Percentiles rank a stretch among this genome's conserved stretches.
Conservation (phyloP, 2,113 vertebrate genomes). For the Agelaius phoeniceus region DNA sequence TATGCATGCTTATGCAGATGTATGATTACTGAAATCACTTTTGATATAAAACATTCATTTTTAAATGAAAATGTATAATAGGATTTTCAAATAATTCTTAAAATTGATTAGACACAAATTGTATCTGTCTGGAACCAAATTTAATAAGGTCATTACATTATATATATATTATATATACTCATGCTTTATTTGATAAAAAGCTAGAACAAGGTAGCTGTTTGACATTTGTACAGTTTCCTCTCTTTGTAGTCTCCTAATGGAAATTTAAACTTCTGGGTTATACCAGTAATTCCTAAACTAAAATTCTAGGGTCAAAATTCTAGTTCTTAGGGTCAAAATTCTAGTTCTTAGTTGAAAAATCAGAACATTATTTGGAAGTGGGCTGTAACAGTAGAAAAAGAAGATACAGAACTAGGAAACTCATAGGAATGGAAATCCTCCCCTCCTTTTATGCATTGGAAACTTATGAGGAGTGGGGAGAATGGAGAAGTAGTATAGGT, state of each 20-base stretch:
- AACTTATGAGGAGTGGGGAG: not conserved
- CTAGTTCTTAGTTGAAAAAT: not conserved
- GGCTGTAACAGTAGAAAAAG: not conserved
- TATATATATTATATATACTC: not conserved
- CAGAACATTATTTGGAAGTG: not conserved
- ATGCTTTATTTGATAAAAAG: not conserved
- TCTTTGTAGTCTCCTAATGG: not conserved
- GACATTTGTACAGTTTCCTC: not conserved
- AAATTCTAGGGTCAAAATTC: not conserved
- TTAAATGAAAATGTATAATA: not conserved
- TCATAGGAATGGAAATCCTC: not conserved
- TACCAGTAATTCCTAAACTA: not conserved
- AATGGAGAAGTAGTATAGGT: not conserved
- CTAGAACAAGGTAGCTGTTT: not conserved
- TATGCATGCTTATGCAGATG: not conserved
- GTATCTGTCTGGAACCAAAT: not conserved
- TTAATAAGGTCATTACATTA: not conserved
- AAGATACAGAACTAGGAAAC: not conserved
- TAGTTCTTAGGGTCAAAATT: not conserved
- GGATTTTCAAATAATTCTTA: not conserved
- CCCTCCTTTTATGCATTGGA: not conserved
- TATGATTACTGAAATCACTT: not conserved
- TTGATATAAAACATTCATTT: not conserved
- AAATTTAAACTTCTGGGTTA: not conserved
- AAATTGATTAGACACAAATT: not conserved